Evolutionary conservation across 1,140 invertebrate genomes (phyloP), one percentile per base, ranked within the genome.

Genomic region (Druon quercuslanigerum): DNA sequence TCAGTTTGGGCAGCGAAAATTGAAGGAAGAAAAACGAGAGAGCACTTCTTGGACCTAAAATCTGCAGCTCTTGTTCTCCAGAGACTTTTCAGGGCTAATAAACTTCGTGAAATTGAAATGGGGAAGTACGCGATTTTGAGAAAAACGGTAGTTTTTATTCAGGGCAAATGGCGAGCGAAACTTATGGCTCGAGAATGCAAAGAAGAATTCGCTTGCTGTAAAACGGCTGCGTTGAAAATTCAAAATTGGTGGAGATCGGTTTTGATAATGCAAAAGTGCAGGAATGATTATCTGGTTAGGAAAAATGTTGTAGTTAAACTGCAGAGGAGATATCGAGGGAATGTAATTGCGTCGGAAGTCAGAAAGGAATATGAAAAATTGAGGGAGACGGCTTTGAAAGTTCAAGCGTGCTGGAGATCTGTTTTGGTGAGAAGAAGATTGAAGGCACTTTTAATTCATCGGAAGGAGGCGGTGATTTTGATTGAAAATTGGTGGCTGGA

Each of bases 171-270:
- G 60, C 25, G 60, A 8, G 25, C 60, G n/a, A 16, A 33, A n/a
- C 9, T 60, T 0, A 1, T 13, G 16, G 20, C 56, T 33, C 19
- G 56, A 72, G 66, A 60, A 56, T 84, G 16, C 46, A 14, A 25
- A 20, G 14, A 50, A 74, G 25, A 76, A 78, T 79, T 80, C 12
- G 50, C 17, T n/a, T 25, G 0, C 16, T 25, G 71, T n/a, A 73
- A 82, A 46, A n/a, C 66, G 51, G 88, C 90, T 0, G 88, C 88
- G 6, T 79, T 84, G 20, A 90, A 87, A 74, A 92, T 93, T 74
- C 92, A 93, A 78, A 81, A 46, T 3, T 88, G 89, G 79, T 93
- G 91, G 85, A 88, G 87, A 84, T 90, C 90, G 20, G 79, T 86
- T 56, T n/a, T 83, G 79, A 5, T 82, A 74, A 86, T 85, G 84